Evolutionary conservation across 2,797 vertebrate species (phyloP), one percentile per base, ranked within the genome.

Genomic region (Squalus acanthias): DNA sequence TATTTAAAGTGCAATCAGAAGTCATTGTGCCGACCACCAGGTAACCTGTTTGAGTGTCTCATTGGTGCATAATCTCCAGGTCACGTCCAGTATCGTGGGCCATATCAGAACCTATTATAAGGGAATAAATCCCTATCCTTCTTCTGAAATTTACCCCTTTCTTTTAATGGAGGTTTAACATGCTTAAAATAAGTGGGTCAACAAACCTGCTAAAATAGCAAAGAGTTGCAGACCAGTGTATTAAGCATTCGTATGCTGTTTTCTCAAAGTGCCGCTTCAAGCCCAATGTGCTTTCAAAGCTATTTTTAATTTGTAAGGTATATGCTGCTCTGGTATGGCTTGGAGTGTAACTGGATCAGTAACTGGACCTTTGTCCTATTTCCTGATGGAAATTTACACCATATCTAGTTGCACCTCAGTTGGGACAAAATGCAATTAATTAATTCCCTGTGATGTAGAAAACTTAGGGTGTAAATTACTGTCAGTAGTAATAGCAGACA

Each of bases 261-360:
- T 93, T 10, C n/a, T 26, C 33, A 17, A 39, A 46, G 20, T 93
- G n/a, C 9, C 9, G n/a, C 15, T 93, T 46, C 7, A 46, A 67
- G 20, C 8, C 10, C 65, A 91, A 17, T 10, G n/a, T 46, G n/a
- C 20, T 69, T 93, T 69, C 65, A 46, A 46, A 24, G 65, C 17
- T 93, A 39, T 69, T 69, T 93, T 46, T 69, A 69, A 93, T 46
- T 46, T 93, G 65, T 92, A 92, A 92, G n/a, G 89, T n/a, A 63
- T 29, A 92, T n/a, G 15, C 33, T 92, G 17, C 6, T 20, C 33
- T 22, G 63, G 39, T 65, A 67, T 92, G 60, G 12, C 33, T 92
- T 60, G 13, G 20, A 69, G 15, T 69, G 39, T n/a, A 67, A 46
- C 91, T 46, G 29, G 63, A 63, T 93, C 91, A 93, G 2, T 69